Base-by-base conservation (phyloP, 2,888 invertebrate species). In the Dexiosoma caninum region DNA sequence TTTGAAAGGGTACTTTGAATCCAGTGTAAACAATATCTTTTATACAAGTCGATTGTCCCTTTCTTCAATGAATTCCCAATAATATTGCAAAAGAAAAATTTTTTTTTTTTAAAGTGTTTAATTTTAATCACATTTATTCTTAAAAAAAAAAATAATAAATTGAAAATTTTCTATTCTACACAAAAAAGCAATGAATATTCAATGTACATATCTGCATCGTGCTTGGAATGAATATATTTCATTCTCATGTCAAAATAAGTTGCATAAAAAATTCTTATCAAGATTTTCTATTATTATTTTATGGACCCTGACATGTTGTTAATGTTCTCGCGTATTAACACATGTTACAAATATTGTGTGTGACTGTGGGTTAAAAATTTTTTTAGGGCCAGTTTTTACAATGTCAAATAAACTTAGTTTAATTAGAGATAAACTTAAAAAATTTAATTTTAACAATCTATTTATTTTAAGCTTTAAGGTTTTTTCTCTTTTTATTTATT, bases 251-350 rank as follows among this genome's bases (percentile, higher is more conserved):
- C n/a, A 49, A 55, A 14, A 49, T 12, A 46, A 6, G 44, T 30
- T 71, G 23, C 86, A 89, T 88, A 88, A 89, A 88, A 89, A 89
- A 88, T 86, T 88, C 86, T 86, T 85, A 88, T 88, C 89, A 89
- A 89, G 89, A 89, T 88, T 89, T 88, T 86, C 84, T 87, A 89
- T 89, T 89, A 89, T 89, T 89, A 87, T 88, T 87, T 87, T 88
- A 88, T 87, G 88, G 86, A 49, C 8, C 4, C 44, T 64, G 44
- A 30, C 16, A 10, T n/a, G n/a, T 32, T 55, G 14, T 32, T 32
- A 44, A 62, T 44, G 60, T 62, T 42, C 3, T 5, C 6, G 4
- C 6, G 27, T 27, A 27, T 5, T 42, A 27, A 60, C 7, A 42
- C 23, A 27, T 37, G 32, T 55, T 37, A 35, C 3, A 21, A 57